Evolutionary conservation across 1,140 invertebrate species (phyloP).

Genomic region (Megalonaias nervosa): DNA sequence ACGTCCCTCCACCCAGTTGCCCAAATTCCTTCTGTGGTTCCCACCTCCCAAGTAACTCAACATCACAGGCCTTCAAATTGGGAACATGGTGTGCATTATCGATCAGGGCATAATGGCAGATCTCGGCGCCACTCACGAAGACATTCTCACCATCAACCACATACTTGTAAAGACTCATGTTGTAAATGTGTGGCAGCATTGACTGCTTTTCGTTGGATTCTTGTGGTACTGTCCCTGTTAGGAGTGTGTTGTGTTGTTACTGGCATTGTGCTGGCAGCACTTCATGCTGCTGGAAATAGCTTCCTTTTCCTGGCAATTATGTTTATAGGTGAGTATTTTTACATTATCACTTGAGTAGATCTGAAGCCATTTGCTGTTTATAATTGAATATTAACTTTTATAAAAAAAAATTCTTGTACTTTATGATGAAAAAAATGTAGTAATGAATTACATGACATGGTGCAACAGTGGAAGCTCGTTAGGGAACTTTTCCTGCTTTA

Average conservation of each 20-base stretch:
- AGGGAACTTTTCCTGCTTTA: too few relatives aligned
- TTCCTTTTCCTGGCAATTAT: slow-evolving; percentile 68
- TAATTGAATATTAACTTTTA: too few relatives aligned
- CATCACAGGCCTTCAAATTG: slow-evolving; percentile 28
- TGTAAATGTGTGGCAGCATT: slow-evolving; percentile 61
- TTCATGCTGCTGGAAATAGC: slow-evolving; percentile 63
- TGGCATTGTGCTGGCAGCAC: slow-evolving; percentile 68
- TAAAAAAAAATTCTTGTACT: too few relatives aligned
- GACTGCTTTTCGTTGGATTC: slow-evolving; percentile 67
- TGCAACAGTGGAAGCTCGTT: too few relatives aligned
- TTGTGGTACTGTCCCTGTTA: slow-evolving; percentile 64
- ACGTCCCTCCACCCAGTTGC: slow-evolving; percentile 31
- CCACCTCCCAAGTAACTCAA: slow-evolving; percentile 12
- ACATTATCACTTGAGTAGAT: too few relatives aligned
- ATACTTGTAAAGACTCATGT: slow-evolving; percentile 63
- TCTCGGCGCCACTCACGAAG: slow-evolving; percentile 39
- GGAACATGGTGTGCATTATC: slow-evolving; percentile 24
- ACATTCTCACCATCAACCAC: slow-evolving; percentile 24
- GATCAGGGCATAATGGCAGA: slow-evolving; percentile 27
- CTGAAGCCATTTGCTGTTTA: too few relatives aligned
- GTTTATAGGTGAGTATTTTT: slow-evolving; percentile 67
- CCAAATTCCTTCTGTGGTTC: slow-evolving; percentile 24
- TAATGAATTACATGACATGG: too few relatives aligned
- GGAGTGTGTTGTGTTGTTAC: slow-evolving; percentile 69
- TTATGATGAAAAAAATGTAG: too few relatives aligned